Evolutionary conservation across 2,888 invertebrate species (phyloP).

Genomic region (Stenodera caucasica): DNA sequence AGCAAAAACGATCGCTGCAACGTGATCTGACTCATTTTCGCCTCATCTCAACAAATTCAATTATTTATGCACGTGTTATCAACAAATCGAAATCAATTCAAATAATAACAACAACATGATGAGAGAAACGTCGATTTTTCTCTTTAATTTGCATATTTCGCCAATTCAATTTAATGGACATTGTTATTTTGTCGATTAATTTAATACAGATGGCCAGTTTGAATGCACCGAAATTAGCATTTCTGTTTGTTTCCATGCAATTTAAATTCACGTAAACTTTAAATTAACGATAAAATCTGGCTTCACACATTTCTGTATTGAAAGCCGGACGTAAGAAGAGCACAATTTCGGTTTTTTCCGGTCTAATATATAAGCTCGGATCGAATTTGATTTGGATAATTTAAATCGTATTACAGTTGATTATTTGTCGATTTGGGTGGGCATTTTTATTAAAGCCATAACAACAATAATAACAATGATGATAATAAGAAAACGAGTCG

Average conservation of each 20-base stretch:
- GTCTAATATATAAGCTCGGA: too few species aligned
- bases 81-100: slow-evolving; percentile 30
- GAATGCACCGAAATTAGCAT: slow-evolving; percentile 24
- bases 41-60: slow-evolving; percentile 19
- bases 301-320: neutral
- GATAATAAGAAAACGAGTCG: too few species aligned
- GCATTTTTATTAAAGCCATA: slow-evolving; percentile 15
- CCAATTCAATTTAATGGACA: slow-evolving; percentile 27
- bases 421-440: slow-evolving; percentile 21
- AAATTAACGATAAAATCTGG: slow-evolving; percentile 37
- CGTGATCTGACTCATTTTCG: slow-evolving; percentile 18
- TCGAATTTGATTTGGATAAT: slow-evolving; percentile 44
- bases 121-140: slow-evolving; percentile 12
- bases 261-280: slow-evolving; percentile 32
- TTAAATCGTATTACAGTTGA: slow-evolving; percentile 34
- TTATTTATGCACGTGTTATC: slow-evolving; percentile 41
- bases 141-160: slow-evolving; percentile 23
- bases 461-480: too few species aligned
- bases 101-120: neutral
- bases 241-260: slow-evolving; percentile 28
- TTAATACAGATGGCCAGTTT: slow-evolving; percentile 18
- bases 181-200: slow-evolving; percentile 18
- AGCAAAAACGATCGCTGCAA: slow-evolving; percentile 13
- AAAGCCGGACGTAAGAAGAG: neutral
- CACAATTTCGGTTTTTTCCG: too few species aligned